Evolutionary conservation across 2,888 invertebrate species (phyloP), one percentile per base, ranked within the genome.

Genomic region (Dugesia japonica): DNA sequence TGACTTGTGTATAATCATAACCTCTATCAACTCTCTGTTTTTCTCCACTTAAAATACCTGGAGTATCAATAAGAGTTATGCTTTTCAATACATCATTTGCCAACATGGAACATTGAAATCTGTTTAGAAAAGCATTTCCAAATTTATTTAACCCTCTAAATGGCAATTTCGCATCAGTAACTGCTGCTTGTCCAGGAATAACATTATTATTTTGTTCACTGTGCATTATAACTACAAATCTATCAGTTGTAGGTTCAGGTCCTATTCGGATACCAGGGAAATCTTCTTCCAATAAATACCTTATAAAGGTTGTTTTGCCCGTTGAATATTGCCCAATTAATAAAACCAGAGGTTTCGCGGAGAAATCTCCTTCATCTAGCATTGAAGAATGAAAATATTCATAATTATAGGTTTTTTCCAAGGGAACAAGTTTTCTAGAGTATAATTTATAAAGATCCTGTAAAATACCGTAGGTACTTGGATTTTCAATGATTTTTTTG

Each of bases 81-180:
- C 92, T 93, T 81, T 92, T 89, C 76, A 98, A 87, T 76, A 98
- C 95, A 23, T 92, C 90, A 56, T 94, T 94, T 75, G 89, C 88
- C 0, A 95, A 89, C 75, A 89, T 88, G 0, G 95, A 89, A 85
- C 95, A 95, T 85, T 97, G 95, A 85, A 98, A 92, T 26, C 89
- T 89, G 0, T 95, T 95, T 85, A 95, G 95, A 85, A 97, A 97
- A 42, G 94, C 92, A 86, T 98, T 98, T 79, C 98, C 98, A 86
- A 97, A 98, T 86, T 94, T 94, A 79, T 92, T 92, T 28, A 85
- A 80, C 7, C 94, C 95, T 85, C 97, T 95, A 85, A 98, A 92
- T 76, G 95, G 89, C 85, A 81, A 92, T 83, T 92, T 92, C 0
- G 94, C 92, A 85, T 98, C 97, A 26, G 97, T 95, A 23, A 98